phyloP scores from a whole-genome alignment of 2,888 invertebrate species.

The Coelopa pilipes region DNA sequence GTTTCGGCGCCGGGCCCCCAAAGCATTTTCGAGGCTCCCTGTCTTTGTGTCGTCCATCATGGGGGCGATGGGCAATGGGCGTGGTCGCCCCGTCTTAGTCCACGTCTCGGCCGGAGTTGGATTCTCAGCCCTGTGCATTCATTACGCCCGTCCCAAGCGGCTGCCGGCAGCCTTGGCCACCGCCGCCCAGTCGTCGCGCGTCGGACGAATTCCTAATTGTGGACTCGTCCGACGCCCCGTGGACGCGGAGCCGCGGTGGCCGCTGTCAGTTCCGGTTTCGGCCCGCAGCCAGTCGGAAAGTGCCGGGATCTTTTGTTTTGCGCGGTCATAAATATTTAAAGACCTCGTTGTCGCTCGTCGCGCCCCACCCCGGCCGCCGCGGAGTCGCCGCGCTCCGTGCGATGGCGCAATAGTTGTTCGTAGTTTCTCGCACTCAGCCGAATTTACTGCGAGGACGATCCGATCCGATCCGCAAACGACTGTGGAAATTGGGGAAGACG shows the following conservation, averaged over 20 bases:
- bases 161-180: not conserved
- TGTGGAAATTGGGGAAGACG: not conserved
- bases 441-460: not conserved
- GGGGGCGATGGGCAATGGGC: not conserved
- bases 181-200: not conserved
- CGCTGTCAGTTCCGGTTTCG: slow-evolving; percentile 39
- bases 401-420: not conserved
- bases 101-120: not conserved
- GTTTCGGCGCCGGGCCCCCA: slow-evolving; percentile 1
- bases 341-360: slow-evolving; percentile 50
- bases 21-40: slow-evolving; percentile 19
- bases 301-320: slow-evolving; percentile 42
- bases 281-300: slow-evolving; percentile 40
- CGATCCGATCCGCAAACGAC: not conserved
- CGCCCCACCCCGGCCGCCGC: not conserved
- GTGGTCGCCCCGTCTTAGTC: not conserved
- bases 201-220: not conserved
- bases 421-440: not conserved
- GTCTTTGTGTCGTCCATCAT: slow-evolving; percentile 31
- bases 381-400: not conserved
- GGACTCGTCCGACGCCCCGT: not conserved
- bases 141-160: not conserved
- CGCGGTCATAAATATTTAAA: slow-evolving; percentile 60
- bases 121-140: slow-evolving; percentile 6
- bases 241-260: not conserved